These are phyloP conservation scores for Scortum barcoo DNA, from an alignment of 2,113 vertebrate species.

Conservation along the genomic window DNA sequence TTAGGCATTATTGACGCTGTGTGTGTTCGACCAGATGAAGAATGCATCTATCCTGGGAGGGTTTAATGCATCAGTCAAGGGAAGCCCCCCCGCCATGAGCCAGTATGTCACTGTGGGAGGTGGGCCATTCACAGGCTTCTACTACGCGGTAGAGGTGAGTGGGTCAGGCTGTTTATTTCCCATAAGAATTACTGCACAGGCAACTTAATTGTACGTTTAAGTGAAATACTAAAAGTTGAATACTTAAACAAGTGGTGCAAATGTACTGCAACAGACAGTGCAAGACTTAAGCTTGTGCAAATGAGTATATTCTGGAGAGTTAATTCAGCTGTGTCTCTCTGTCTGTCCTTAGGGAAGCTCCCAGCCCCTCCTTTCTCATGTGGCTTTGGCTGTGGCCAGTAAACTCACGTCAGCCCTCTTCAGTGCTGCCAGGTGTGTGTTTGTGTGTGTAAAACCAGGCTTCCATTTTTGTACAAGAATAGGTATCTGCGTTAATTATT, in stretches of 20 bases:
- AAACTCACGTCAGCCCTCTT: slow-evolving; percentile 98
- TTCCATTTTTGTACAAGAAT: background rate
- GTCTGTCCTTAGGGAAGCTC: slow-evolving; percentile 90
- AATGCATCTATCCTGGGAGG: slow-evolving; percentile 97
- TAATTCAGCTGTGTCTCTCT: background rate
- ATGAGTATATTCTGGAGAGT: background rate
- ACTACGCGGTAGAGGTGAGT: slow-evolving; percentile 95
- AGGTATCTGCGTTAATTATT: background rate
- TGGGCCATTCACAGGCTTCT: slow-evolving; percentile 96
- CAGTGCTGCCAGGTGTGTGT: slow-evolving; percentile 94
- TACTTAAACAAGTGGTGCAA: background rate
- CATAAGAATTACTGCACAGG: background rate
- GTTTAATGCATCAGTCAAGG: slow-evolving; percentile 94
- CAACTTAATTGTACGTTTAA: background rate
- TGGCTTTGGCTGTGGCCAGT: slow-evolving; percentile 97
- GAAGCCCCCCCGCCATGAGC: slow-evolving; percentile 96
- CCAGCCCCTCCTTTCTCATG: slow-evolving; percentile 95
- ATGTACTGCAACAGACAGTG: background rate
- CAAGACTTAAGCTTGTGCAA: background rate
- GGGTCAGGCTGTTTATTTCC: background rate
- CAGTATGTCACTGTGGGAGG: slow-evolving; percentile 96
- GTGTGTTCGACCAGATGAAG: slow-evolving; percentile 99
- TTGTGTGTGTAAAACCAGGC: slow-evolving; percentile 3
- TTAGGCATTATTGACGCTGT: slow-evolving; percentile 95
- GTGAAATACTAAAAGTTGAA: background rate